Evolutionary conservation across 2,888 invertebrate species (phyloP).

Genomic region (Galerucella nymphaeae): DNA sequence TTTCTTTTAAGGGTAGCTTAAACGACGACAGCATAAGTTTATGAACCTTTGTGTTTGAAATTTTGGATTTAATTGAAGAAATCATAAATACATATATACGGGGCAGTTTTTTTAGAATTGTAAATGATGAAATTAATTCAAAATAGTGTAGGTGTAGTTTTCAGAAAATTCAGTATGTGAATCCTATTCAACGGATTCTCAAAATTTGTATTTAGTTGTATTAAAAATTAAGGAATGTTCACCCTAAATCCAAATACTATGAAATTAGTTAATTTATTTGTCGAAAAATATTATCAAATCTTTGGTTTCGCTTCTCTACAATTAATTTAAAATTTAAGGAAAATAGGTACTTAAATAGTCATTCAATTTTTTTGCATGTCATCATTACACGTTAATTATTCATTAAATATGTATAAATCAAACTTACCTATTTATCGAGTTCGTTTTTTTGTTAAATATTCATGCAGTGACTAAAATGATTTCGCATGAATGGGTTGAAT

Average conservation of each 20-base stretch:
- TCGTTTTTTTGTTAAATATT: slow-evolving; percentile 45
- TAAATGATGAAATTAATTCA: too few species aligned
- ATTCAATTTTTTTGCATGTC: background rate
- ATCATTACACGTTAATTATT: slow-evolving; percentile 2
- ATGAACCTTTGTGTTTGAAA: background rate
- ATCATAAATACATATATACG: background rate
- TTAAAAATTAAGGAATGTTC: too few species aligned
- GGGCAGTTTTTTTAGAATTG: too few species aligned
- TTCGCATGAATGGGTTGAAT: slow-evolving; percentile 49
- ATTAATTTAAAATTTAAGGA: background rate
- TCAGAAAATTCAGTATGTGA: too few species aligned
- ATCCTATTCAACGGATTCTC: too few species aligned
- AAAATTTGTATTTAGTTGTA: too few species aligned
- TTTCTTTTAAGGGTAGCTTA: slow-evolving; percentile 8
- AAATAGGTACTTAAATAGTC: background rate
- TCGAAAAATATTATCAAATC: background rate
- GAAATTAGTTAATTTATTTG: background rate
- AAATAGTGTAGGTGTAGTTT: too few species aligned
- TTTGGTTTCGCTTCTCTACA: background rate
- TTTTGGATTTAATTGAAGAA: background rate
- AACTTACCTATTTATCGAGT: slow-evolving; percentile 3
- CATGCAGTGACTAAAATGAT: slow-evolving; percentile 46
- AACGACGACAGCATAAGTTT: slow-evolving; percentile 1
- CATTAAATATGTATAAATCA: slow-evolving; percentile 15
- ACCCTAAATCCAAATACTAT: too few species aligned